Conservation (phyloP, 1,140 invertebrate genomes). For the Antheraea pernyi region DNA sequence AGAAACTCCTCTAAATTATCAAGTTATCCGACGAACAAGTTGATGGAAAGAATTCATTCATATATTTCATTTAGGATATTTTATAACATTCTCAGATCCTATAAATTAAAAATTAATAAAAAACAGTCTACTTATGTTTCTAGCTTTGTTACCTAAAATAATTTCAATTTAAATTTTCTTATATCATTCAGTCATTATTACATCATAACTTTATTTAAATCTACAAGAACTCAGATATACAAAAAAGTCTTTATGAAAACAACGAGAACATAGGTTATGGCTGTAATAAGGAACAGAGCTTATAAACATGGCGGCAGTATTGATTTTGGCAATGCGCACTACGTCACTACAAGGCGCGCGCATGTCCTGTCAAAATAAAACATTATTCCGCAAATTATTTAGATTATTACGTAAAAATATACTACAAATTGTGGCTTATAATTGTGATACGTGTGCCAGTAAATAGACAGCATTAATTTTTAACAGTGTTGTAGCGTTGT, state of each 20-base stretch:
- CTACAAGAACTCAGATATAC: too few species aligned
- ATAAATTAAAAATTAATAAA: too few species aligned
- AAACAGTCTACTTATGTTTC: too few species aligned
- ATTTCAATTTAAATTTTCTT: too few species aligned
- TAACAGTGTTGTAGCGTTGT: not conserved
- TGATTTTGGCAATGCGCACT: conserved; percentile 41
- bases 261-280: not conserved
- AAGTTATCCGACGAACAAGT: too few species aligned
- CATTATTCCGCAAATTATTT: conserved; percentile 23
- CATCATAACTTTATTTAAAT: too few species aligned
- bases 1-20: too few species aligned
- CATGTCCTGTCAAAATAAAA: conserved; percentile 48
- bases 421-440: not conserved
- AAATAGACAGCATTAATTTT: not conserved
- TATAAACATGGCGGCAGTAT: conserved; percentile 29
- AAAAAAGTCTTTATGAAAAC: conserved; percentile 13
- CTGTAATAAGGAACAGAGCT: not conserved
- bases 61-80: too few species aligned
- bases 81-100: too few species aligned
- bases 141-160: too few species aligned
- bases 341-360: conserved; percentile 38
- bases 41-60: too few species aligned
- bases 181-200: too few species aligned
- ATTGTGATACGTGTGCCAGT: not conserved
- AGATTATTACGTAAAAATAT: conserved; percentile 11